phyloP scores from a whole-genome alignment of 2,113 vertebrate species.

The Rhagologus leucostigma region DNA sequence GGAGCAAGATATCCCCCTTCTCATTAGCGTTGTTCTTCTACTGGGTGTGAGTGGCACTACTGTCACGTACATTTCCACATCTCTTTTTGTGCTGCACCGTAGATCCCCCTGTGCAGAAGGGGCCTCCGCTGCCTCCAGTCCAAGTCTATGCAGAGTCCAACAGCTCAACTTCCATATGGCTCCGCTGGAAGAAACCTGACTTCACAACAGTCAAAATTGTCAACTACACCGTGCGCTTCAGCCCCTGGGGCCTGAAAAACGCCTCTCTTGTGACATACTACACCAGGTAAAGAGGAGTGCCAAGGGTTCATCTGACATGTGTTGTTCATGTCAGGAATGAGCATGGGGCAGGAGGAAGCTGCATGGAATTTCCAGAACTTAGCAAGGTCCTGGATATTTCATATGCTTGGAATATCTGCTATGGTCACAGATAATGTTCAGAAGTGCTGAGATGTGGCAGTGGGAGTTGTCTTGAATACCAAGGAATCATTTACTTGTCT shows the following conservation, averaged over 20 bases:
- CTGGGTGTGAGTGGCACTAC: not conserved
- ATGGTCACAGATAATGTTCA: not conserved
- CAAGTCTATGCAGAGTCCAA: conserved; percentile 87
- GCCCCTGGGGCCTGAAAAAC: conserved; percentile 88
- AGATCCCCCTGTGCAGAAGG: conserved; percentile 76
- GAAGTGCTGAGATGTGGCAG: not conserved
- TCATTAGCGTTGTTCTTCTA: not conserved
- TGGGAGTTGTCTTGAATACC: not conserved
- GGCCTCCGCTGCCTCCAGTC: conserved; percentile 86
- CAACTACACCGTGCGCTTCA: conserved; percentile 95
- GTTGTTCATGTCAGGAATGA: not conserved
- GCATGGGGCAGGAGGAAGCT: not conserved
- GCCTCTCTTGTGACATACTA: conserved; percentile 92
- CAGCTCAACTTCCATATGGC: conserved; percentile 93
- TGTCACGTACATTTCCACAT: not conserved
- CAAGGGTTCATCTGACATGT: not conserved
- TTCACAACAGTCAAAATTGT: conserved; percentile 89
- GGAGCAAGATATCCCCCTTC: not conserved
- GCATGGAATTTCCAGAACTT: not conserved
- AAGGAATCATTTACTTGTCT: not conserved
- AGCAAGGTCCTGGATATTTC: not conserved
- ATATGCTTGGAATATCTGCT: not conserved
- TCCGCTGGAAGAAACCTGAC: conserved; percentile 91
- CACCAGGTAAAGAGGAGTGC: conserved; percentile 79
- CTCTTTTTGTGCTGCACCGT: not conserved